Base-by-base conservation (phyloP, 2,113 vertebrate genomes). In the Merops nubicus region DNA sequence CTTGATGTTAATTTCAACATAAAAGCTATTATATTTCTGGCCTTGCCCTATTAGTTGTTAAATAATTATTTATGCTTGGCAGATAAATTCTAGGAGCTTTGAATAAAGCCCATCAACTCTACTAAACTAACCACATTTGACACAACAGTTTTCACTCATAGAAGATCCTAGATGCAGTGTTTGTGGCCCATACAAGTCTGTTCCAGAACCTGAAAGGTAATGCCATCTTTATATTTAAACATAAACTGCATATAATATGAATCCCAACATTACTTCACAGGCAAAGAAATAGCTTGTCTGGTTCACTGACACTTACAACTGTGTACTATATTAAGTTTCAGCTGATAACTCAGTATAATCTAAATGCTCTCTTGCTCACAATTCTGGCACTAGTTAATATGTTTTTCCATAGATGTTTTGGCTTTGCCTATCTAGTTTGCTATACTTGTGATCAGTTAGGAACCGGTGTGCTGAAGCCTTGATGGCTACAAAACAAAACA, bases 1-100 rank as follows among this genome's bases (percentile, higher is more conserved):
- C 93, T 95, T 93, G 79, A 96, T 96, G 96, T 97, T 97, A 96
- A 98, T 98, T 98, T 98, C 96, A 92, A 97, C 85, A 97, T 95
- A 97, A 97, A 98, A 97, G 89, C 92, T 96, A 96, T 97, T 97
- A 97, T 81, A 94, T 97, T 97, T 97, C 93, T 97, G 96, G 96
- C 81, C 93, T 97, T 92, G 57, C 87, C 93, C 92, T 98, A 96
- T 95, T 97, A 97, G 97, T 96, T 98, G 92, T 97, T 97, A 97
- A 98, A 97, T 98, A 96, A 97, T 97, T 97, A 93, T 97, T 97
- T 97, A 93, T 96, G 91, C 97, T 97, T 97, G 95, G 91, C 91
- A 94, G 77, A 96, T 91, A 85, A 95, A 88, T 91, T 96, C 94
- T 85, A 91, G 91, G 88, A 96, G 94, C 87, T 70, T 91, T 34